Conservation (phyloP, 2,797 vertebrate genomes). For the Eulemur rubriventer region DNA sequence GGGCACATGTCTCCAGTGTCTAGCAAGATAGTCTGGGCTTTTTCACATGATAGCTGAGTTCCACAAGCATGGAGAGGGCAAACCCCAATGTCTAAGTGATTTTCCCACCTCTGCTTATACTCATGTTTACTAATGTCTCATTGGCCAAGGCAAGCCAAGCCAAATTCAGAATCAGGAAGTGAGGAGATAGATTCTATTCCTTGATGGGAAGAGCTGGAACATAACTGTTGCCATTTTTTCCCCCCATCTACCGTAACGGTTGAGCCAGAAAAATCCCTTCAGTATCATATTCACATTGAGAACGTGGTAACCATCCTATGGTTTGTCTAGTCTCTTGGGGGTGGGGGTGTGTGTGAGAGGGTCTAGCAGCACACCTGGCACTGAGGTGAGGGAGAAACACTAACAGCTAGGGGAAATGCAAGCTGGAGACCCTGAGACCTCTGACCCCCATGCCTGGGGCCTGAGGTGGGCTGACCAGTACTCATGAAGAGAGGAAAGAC, state of each 20-base stretch:
- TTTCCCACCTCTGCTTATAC: background rate
- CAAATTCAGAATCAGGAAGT: background rate
- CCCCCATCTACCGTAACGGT: background rate
- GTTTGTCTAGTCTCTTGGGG: background rate
- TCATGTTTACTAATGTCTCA: background rate
- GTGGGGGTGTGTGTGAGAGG: background rate
- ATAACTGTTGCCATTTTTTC: background rate
- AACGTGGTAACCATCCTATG: background rate
- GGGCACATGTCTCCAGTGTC: background rate
- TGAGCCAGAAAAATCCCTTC: constrained; percentile 17
- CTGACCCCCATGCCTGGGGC: background rate
- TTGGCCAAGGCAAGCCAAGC: background rate
- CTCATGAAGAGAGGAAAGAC: background rate
- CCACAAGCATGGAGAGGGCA: background rate
- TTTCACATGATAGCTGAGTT: background rate
- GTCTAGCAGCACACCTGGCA: background rate
- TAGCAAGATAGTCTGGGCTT: background rate
- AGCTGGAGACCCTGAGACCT: background rate
- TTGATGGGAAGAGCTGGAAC: background rate
- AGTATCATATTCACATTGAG: background rate
- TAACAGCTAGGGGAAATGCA: background rate
- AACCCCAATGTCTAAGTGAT: background rate
- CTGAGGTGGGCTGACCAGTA: background rate
- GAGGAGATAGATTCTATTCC: background rate
- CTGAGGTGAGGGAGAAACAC: background rate